Evolutionary conservation across 2,113 vertebrate species (phyloP).

Genomic region (Cryptotis parvus): DNA sequence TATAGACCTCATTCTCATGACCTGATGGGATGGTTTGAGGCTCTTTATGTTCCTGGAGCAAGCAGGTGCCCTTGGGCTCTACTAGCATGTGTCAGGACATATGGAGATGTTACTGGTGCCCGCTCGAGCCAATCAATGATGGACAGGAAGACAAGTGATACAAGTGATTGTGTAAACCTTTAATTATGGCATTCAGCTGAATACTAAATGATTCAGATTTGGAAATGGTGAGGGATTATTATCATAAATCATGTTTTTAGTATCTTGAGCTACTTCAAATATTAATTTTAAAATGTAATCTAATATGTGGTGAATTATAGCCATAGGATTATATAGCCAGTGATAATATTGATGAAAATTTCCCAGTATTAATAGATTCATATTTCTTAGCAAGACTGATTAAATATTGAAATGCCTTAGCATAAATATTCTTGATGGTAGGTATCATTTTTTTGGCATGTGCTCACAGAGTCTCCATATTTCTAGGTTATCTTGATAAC

Average conservation of each 20-base stretch:
- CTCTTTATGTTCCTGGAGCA: too few relatives aligned
- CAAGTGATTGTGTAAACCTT: not conserved
- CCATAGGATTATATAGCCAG: not conserved
- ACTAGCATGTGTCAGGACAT: too few relatives aligned
- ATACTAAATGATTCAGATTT: constrained; percentile 6
- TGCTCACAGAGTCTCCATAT: not conserved
- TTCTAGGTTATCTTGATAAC: not conserved
- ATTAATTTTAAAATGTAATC: constrained; percentile 38
- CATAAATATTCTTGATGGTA: not conserved
- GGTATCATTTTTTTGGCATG: not conserved
- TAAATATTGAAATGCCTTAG: constrained; percentile 3
- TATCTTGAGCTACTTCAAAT: constrained; percentile 34
- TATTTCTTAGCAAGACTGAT: constrained; percentile 20
- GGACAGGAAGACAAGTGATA: too few relatives aligned
- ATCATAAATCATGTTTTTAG: constrained; percentile 39
- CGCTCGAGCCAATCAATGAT: too few relatives aligned
- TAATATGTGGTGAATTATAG: constrained; percentile 47
- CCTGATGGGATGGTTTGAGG: too few relatives aligned
- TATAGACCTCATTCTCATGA: too few relatives aligned
- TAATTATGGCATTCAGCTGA: not conserved
- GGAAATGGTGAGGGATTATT: constrained; percentile 34
- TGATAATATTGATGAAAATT: not conserved
- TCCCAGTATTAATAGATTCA: not conserved
- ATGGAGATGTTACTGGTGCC: too few relatives aligned
- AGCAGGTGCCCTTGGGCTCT: too few relatives aligned